Percentiles rank a stretch among this genome's conserved stretches.
These are phyloP conservation scores for Megalops cyprinoides DNA, from an alignment of 2,797 vertebrate species.

Conservation along the genomic window DNA sequence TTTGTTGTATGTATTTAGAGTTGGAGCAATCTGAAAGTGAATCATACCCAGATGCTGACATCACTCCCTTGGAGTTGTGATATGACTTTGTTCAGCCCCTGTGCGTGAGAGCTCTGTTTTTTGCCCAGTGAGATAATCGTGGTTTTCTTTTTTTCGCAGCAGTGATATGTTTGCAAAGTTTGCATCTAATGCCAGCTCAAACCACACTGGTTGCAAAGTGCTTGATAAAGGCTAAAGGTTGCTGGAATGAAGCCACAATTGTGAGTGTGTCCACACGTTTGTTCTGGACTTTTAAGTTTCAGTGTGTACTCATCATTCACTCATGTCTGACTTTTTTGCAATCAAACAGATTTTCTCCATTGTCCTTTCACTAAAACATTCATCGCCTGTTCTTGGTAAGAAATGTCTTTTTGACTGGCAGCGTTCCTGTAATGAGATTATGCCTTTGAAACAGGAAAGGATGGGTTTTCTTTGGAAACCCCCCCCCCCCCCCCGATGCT, in stretches of 20 bases:
- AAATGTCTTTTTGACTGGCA: constrained; percentile 4
- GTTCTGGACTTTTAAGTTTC: not conserved
- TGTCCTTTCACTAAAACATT: not conserved
- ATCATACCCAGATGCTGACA: not conserved
- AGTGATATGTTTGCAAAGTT: not conserved
- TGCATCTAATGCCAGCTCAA: not conserved
- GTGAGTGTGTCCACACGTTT: not conserved
- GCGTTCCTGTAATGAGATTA: not conserved
- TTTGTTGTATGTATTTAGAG: not conserved
- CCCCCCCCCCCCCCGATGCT: not conserved
- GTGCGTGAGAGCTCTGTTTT: not conserved
- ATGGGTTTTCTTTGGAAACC: not conserved
- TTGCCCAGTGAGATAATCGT: not conserved
- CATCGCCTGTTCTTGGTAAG: not conserved
- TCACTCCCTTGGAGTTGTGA: not conserved
- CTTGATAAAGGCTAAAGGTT: not conserved
- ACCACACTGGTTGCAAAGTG: not conserved
- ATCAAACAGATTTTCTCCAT: not conserved
- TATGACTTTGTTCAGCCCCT: not conserved
- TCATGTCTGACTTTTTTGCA: not conserved
- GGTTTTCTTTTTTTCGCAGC: not conserved
- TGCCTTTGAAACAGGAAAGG: not conserved
- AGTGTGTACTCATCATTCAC: not conserved
- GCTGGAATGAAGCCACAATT: not conserved
- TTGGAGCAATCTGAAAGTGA: not conserved